A percentile compares a stretch with the other conserved stretches of the same genome.
These are phyloP conservation scores for Carlito syrichta DNA, from an alignment of 2,113 vertebrate species.

Conservation along the genomic window DNA sequence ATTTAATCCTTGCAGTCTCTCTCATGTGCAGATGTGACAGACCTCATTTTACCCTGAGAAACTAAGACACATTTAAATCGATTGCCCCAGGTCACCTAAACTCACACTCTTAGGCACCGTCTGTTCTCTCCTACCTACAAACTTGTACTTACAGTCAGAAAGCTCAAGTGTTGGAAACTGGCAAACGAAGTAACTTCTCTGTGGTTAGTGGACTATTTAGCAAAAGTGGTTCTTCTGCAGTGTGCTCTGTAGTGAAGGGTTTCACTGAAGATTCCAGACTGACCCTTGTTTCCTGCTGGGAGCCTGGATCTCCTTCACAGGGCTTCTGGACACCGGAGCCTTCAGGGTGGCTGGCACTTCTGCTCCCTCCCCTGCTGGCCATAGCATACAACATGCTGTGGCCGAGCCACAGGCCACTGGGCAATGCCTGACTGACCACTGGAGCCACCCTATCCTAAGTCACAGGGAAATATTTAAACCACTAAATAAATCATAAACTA, in stretches of 20 bases:
- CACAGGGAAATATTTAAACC: constrained; percentile 37
- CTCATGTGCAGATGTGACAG: not conserved
- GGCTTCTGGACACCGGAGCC: not conserved
- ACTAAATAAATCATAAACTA: not conserved
- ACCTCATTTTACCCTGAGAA: not conserved
- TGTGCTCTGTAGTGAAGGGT: not conserved
- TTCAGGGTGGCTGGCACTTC: not conserved
- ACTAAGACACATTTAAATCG: not conserved
- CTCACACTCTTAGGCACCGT: not conserved
- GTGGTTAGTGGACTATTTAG: not conserved
- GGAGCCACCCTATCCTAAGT: not conserved
- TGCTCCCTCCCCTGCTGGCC: not conserved
- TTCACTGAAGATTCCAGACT: not conserved
- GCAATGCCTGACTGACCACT: not conserved
- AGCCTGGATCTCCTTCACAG: not conserved
- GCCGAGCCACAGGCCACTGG: not conserved
- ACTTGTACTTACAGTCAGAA: not conserved
- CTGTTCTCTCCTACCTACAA: not conserved
- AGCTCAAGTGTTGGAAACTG: not conserved
- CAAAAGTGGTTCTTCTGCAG: not conserved
- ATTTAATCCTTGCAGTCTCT: not conserved
- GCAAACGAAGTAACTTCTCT: not conserved
- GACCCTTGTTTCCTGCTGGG: not conserved
- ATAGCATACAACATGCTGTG: not conserved
- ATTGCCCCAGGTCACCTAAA: not conserved